Conservation (phyloP, 2,888 invertebrate species). For the Polyommatus icarus region DNA sequence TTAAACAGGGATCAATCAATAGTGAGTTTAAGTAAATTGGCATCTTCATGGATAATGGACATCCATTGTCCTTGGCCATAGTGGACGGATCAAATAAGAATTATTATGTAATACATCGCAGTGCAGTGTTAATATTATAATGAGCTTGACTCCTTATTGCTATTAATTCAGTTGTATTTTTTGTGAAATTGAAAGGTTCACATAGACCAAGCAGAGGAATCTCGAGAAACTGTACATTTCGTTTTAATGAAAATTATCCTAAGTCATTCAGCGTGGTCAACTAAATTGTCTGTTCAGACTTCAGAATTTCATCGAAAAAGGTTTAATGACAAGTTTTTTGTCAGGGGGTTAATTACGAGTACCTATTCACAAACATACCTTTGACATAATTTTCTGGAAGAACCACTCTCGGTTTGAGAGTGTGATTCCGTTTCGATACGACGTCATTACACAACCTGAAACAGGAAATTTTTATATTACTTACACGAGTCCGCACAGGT, state of each 20-base stretch:
- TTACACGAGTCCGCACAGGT: too few species aligned
- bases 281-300: too few species aligned
- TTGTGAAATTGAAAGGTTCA: too few species aligned
- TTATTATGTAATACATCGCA: too few species aligned
- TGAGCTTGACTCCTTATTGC: background rate
- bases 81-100: background rate
- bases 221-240: too few species aligned
- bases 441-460: slow-evolving; percentile 77
- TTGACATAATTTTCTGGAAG: slow-evolving; percentile 88
- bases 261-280: too few species aligned
- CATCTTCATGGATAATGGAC: background rate
- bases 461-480: slow-evolving; percentile 39
- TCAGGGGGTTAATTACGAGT: too few species aligned
- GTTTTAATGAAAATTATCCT: too few species aligned
- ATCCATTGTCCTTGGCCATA: background rate
- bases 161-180: background rate
- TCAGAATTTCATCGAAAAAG: too few species aligned
- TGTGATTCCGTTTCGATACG: slow-evolving; percentile 80
- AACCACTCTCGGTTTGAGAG: slow-evolving; percentile 84
- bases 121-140: too few species aligned
- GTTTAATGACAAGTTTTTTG: too few species aligned
- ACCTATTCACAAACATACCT: slow-evolving; percentile 69
- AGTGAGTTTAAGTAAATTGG: background rate
- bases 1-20: background rate
- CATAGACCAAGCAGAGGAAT: too few species aligned